Evolutionary conservation across 1,140 invertebrate species (phyloP).

Genomic region (Platorchestia sp.): DNA sequence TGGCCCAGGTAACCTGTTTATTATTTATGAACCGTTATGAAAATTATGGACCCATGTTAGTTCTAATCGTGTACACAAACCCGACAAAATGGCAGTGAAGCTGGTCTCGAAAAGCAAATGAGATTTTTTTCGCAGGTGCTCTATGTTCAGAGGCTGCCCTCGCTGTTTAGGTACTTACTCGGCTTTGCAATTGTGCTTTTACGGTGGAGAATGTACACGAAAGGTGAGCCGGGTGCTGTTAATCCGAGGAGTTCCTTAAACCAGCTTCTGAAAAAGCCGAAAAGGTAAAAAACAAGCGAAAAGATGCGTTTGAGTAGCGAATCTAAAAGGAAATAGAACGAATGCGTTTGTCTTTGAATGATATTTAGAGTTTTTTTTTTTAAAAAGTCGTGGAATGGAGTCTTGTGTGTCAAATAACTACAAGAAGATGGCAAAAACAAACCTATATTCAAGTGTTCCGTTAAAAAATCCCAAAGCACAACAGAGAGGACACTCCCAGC

Average conservation of each 20-base stretch:
- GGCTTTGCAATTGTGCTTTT: slow-evolving; percentile 5
- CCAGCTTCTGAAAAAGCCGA: neutral
- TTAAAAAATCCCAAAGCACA: neutral
- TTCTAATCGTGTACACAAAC: neutral
- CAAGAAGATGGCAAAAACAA: neutral
- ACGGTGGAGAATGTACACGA: neutral
- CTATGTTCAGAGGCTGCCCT: neutral
- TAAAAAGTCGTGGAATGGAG: neutral
- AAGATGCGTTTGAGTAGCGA: neutral
- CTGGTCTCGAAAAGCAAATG: neutral
- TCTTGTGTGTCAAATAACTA: neutral
- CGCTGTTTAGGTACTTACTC: neutral
- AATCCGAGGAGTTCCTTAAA: neutral
- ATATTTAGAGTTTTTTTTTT: neutral
- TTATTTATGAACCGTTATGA: neutral
- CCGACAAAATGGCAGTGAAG: neutral
- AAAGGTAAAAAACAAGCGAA: neutral
- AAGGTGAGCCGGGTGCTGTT: neutral
- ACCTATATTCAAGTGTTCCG: neutral
- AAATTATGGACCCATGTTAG: neutral
- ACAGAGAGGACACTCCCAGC: neutral
- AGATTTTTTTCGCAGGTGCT: neutral
- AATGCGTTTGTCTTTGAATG: neutral
- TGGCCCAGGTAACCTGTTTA: neutral
- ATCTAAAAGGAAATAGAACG: neutral